phyloP scores from a whole-genome alignment of 1,140 invertebrate species.

The Hyposmocoma kahamanoa region DNA sequence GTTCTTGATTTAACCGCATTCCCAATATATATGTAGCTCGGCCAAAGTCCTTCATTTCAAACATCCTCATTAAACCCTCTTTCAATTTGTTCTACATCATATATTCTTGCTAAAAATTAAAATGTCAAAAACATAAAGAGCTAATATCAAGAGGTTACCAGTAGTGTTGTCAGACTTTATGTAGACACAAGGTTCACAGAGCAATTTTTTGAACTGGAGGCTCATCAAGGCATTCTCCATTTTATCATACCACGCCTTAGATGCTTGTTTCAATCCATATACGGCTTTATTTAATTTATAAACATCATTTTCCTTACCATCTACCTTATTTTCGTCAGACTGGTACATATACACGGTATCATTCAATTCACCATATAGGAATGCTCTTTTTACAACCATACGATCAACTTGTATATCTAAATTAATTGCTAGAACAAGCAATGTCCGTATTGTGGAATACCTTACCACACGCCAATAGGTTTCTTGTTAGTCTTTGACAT shows the following conservation, averaged over 20 bases:
- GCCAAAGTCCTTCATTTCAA: conserved; percentile 21
- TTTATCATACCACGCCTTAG: conserved; percentile 6
- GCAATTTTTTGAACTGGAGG: conserved; percentile 4
- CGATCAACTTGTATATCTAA: conserved; percentile 31
- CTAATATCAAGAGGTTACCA: not conserved
- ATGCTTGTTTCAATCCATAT: conserved; percentile 9
- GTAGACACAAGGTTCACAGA: conserved; percentile 8
- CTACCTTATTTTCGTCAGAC: conserved; percentile 2
- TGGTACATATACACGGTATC: conserved; percentile 6
- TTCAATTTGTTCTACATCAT: conserved; percentile 10
- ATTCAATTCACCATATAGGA: conserved; percentile 31
- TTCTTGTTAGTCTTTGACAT: conserved; percentile 47
- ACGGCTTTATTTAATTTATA: conserved; percentile 6
- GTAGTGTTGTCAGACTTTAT: not conserved
- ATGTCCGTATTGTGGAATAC: conserved; percentile 22
- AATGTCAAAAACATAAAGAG: conserved; percentile 4
- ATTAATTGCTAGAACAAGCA: conserved; percentile 34
- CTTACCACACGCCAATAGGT: conserved; percentile 43
- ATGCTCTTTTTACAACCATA: conserved; percentile 57
- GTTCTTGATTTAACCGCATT: conserved; percentile 14
- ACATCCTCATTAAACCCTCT: conserved; percentile 12
- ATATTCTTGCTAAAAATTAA: conserved; percentile 4
- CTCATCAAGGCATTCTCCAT: conserved; percentile 1
- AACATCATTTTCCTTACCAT: conserved; percentile 17
- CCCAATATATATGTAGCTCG: conserved; percentile 16